Evolutionary conservation across 2,888 invertebrate species (phyloP).

Genomic region (Colostygia pectinataria): DNA sequence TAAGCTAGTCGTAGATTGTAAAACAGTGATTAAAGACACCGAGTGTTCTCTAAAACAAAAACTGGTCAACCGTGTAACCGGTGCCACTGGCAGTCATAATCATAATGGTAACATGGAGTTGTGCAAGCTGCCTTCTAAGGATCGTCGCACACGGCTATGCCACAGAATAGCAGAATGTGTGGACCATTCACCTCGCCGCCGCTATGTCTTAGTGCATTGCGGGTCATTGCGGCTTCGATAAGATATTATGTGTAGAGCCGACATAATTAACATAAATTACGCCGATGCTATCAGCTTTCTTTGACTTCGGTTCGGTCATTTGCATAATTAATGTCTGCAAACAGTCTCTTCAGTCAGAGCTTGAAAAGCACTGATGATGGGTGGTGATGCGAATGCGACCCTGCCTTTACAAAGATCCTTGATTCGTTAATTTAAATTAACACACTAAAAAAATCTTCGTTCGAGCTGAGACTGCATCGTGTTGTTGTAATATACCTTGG

Average conservation of each 20-base stretch:
- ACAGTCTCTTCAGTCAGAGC: too few relatives aligned
- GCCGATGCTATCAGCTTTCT: slow-evolving; percentile 5
- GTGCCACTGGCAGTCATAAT: slow-evolving; percentile 3
- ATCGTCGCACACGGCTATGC: slow-evolving; percentile 42
- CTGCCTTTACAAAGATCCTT: too few relatives aligned
- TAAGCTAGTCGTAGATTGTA: too few relatives aligned
- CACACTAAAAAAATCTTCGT: too few relatives aligned
- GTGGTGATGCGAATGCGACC: too few relatives aligned
- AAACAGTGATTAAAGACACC: too few relatives aligned
- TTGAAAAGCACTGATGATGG: too few relatives aligned
- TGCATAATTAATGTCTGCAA: not conserved
- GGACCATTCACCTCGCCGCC: slow-evolving; percentile 65
- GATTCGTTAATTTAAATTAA: too few relatives aligned
- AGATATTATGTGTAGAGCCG: slow-evolving; percentile 31
- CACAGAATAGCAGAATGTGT: slow-evolving; percentile 45
- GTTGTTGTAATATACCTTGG: too few relatives aligned
- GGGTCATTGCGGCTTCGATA: slow-evolving; percentile 20
- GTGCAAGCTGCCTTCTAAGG: slow-evolving; percentile 72
- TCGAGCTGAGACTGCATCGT: too few relatives aligned
- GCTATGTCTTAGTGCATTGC: slow-evolving; percentile 42
- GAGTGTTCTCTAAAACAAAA: not conserved
- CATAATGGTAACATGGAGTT: slow-evolving; percentile 26
- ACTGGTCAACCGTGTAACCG: slow-evolving; percentile 15
- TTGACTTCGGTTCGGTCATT: slow-evolving; percentile 3
- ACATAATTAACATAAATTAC: slow-evolving; percentile 35